Evolutionary conservation across 64 coral and sea anemone species (phyloP).

Genomic region (Trachythela sp.): DNA sequence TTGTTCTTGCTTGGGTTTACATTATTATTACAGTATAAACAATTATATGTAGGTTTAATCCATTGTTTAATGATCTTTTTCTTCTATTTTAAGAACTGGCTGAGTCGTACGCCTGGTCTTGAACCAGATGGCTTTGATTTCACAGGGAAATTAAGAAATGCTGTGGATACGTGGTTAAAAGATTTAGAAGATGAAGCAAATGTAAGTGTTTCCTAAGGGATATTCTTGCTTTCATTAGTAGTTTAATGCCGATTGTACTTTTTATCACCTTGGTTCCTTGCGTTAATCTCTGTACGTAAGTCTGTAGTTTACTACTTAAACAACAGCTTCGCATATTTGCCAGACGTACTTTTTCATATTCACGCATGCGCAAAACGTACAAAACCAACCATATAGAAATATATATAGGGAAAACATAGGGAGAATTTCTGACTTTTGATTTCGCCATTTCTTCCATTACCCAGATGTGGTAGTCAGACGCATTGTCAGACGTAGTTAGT

Average conservation of each 20-base stretch:
- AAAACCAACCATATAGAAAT: too few species aligned
- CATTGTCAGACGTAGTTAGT: too few species aligned
- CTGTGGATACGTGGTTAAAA: slow-evolving; percentile 62
- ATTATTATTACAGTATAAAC: too few species aligned
- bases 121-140: slow-evolving; percentile 91
- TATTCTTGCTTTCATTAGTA: not conserved
- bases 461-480: too few species aligned
- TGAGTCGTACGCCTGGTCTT: slow-evolving; percentile 80
- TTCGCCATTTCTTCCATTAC: not conserved
- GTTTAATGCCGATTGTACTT: not conserved
- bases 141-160: slow-evolving; percentile 71
- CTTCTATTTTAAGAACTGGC: slow-evolving; percentile 63
- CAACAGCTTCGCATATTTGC: too few species aligned
- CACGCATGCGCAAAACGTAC: too few species aligned
- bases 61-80: not conserved
- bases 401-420: not conserved
- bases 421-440: not conserved
- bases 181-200: slow-evolving; percentile 50
- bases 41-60: too few species aligned
- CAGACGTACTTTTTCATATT: not conserved
- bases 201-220: slow-evolving; percentile 31
- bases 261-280: not conserved
- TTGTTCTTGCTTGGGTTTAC: too few species aligned
- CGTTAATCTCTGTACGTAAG: not conserved
- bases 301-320: not conserved